Conservation (phyloP, 2,113 vertebrate species). For the Chaenogobius annularis region DNA sequence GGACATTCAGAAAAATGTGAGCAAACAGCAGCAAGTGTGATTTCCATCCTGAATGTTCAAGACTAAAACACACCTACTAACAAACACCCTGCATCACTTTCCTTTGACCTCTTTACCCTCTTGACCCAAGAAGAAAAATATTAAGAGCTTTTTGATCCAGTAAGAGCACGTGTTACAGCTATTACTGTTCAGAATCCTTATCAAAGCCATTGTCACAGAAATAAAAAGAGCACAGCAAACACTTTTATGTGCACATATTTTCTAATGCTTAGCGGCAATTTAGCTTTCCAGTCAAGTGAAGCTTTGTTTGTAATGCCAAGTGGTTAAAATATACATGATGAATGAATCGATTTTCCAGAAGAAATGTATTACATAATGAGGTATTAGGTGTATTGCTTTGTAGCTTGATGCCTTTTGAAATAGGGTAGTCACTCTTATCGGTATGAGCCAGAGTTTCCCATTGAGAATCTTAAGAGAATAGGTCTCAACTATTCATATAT, state of each 20-base stretch:
- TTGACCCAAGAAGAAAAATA: conserved; percentile 22
- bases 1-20: conserved; percentile 26
- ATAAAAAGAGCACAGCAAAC: too few relatives aligned
- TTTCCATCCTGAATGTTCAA: conserved; percentile 6
- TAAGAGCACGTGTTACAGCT: neutral
- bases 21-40: too few relatives aligned
- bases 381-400: neutral
- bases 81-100: conserved; percentile 18
- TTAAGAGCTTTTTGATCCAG: conserved; percentile 13
- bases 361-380: neutral
- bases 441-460: neutral
- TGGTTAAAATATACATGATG: too few relatives aligned
- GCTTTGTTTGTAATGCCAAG: too few relatives aligned
- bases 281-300: too few relatives aligned
- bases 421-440: too few relatives aligned
- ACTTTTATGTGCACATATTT: too few relatives aligned
- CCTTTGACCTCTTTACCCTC: conserved; percentile 38
- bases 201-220: too few relatives aligned
- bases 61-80: conserved; percentile 12
- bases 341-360: neutral
- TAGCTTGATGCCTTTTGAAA: too few relatives aligned
- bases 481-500: too few relatives aligned
- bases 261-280: too few relatives aligned
- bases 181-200: too few relatives aligned
- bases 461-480: neutral